phyloP scores from a whole-genome alignment of 2,797 vertebrate genomes.

The Phrynocephalus guinanensis region DNA sequence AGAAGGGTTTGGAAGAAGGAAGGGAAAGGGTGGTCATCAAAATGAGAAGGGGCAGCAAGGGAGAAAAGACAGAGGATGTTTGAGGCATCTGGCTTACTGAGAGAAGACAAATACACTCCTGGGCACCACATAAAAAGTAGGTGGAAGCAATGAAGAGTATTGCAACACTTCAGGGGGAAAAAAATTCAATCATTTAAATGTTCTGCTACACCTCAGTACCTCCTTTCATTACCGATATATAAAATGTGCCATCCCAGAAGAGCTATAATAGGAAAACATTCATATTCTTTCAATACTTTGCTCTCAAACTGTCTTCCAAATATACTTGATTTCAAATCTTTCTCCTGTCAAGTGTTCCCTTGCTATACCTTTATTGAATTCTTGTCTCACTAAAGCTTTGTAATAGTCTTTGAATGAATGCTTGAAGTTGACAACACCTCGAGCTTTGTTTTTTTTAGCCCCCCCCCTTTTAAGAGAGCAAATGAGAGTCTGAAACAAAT shows the following conservation, averaged over 20 bases:
- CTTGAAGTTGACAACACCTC: constrained; percentile 23
- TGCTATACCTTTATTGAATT: constrained; percentile 45
- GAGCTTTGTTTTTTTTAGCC: not conserved
- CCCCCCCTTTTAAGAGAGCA: constrained; percentile 46
- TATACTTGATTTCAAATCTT: constrained; percentile 35
- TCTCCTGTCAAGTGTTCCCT: constrained; percentile 46
- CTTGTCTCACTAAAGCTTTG: constrained; percentile 55
- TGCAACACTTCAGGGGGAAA: not conserved
- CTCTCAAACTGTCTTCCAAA: constrained; percentile 36
- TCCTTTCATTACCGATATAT: constrained; percentile 39
- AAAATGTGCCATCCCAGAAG: constrained; percentile 23
- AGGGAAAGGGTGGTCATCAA: not conserved
- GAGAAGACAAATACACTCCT: constrained; percentile 16
- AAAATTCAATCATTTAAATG: constrained; percentile 9
- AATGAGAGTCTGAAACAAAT: constrained; percentile 53
- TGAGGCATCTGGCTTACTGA: not conserved
- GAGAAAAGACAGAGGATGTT: not conserved
- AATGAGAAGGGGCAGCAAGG: not conserved
- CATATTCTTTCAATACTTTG: not conserved
- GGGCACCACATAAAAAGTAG: not conserved
- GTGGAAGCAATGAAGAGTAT: constrained; percentile 21
- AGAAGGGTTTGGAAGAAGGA: not conserved
- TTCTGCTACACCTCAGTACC: constrained; percentile 3
- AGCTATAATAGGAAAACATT: not conserved
- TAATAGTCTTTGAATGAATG: constrained; percentile 32